These are phyloP conservation scores for Diplodus sargus DNA, from an alignment of 2,797 vertebrate genomes.

Conservation along the genomic window DNA sequence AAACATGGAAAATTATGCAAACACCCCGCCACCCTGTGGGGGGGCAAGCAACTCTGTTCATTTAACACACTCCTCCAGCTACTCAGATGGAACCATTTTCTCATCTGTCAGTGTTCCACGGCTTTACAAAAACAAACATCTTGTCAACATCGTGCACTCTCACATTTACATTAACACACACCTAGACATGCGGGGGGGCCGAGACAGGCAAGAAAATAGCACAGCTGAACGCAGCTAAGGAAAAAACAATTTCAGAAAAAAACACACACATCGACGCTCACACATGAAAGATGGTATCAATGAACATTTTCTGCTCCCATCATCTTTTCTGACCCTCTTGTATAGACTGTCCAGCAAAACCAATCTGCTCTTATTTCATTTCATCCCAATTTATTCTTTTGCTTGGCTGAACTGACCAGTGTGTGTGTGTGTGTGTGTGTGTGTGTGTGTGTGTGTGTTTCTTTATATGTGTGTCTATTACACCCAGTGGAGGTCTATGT, in stretches of 20 bases:
- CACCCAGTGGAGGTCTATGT: conserved; percentile 58
- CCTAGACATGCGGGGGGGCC: not conserved
- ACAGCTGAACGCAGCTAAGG: conserved; percentile 19
- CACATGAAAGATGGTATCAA: conserved; percentile 70
- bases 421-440: conserved; percentile 35
- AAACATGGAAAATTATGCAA: conserved; percentile 75
- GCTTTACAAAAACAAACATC: conserved; percentile 60
- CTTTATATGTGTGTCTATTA: conserved; percentile 52
- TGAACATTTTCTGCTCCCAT: conserved; percentile 69
- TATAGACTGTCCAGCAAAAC: conserved; percentile 64
- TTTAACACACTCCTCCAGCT: conserved; percentile 55
- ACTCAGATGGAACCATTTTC: conserved; percentile 47
- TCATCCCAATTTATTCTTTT: conserved; percentile 68
- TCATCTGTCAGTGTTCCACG: conserved; percentile 49
- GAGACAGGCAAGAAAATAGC: conserved; percentile 24
- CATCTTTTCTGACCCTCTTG: conserved; percentile 65
- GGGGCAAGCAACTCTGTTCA: conserved; percentile 50
- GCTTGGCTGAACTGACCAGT: conserved; percentile 64
- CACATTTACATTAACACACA: conserved; percentile 43
- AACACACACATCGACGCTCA: conserved; percentile 33
- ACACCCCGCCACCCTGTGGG: conserved; percentile 40
- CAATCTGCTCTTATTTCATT: conserved; percentile 77
- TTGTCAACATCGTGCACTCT: conserved; percentile 50
- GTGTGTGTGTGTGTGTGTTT: conserved; percentile 34
- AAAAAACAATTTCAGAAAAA: conserved; percentile 56